Conservation (phyloP, 2,888 invertebrate genomes). For the Eilema griseolum region DNA sequence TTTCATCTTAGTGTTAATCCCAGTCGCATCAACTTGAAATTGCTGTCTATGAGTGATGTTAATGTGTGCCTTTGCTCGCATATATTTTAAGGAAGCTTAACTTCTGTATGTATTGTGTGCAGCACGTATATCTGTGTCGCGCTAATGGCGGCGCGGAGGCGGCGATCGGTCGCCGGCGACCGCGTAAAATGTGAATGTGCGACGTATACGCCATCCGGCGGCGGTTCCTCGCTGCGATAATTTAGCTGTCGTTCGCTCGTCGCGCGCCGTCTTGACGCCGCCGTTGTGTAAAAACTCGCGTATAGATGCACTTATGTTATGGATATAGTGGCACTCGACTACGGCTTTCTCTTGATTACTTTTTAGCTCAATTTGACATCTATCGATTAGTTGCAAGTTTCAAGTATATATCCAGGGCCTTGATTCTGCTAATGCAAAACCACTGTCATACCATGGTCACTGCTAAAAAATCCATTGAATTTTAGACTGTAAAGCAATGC, state of each 20-base stretch:
- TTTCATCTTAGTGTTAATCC: too few species aligned
- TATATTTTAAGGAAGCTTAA: neutral
- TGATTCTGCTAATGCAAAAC: too few species aligned
- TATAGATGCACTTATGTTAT: conserved; percentile 58
- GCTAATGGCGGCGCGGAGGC: conserved; percentile 67
- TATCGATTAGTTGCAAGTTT: neutral
- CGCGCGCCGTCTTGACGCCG: conserved; percentile 44
- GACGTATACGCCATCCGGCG: conserved; percentile 39
- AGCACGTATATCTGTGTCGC: conserved; percentile 65
- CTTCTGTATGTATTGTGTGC: conserved; percentile 1
- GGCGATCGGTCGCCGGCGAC: conserved; percentile 66
- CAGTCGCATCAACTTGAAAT: too few species aligned
- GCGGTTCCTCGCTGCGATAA: conserved; percentile 54
- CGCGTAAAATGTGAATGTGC: conserved; percentile 74
- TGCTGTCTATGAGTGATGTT: neutral
- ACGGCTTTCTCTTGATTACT: conserved; percentile 58
- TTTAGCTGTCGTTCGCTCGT: conserved; percentile 53
- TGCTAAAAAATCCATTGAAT: too few species aligned
- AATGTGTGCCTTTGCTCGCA: neutral
- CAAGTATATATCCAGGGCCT: neutral
- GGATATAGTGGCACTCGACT: conserved; percentile 51
- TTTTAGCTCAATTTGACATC: conserved; percentile 4
- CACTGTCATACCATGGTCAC: neutral
- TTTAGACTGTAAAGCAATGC: too few species aligned
- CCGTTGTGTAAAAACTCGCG: conserved; percentile 66